phyloP scores from a whole-genome alignment of 2,797 vertebrate species.

The Glyptemys insculpta region DNA sequence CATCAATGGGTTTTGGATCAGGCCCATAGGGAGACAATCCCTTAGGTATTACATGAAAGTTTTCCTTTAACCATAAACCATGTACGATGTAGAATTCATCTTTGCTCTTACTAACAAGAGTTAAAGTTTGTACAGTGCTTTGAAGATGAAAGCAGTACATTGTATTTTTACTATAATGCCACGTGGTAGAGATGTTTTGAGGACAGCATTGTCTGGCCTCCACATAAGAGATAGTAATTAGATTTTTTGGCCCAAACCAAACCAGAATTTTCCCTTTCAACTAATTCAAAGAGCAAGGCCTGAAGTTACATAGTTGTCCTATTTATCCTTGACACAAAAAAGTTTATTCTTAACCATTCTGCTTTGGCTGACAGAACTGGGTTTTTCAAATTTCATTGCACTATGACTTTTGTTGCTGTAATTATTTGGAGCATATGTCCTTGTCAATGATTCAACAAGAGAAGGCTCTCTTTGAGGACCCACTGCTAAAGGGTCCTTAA shows the following conservation, averaged over 20 bases:
- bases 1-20: no score
- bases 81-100: background rate
- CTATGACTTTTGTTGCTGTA: background rate
- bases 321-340: background rate
- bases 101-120: background rate
- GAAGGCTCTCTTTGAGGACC: background rate
- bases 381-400: background rate
- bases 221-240: background rate
- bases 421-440: accelerated
- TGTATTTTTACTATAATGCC: background rate
- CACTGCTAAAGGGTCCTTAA: background rate
- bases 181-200: background rate
- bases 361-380: background rate
- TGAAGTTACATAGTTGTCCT: background rate
- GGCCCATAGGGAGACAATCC: background rate
- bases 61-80: background rate
- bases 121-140: background rate
- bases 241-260: background rate
- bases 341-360: no score
- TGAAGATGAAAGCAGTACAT: background rate
- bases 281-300: background rate
- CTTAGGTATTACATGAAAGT: background rate
- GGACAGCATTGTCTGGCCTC: background rate
- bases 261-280: background rate
- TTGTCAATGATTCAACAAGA: accelerated